Conservation (phyloP, 2,797 vertebrate genomes). For the Pangasius djambal region DNA sequence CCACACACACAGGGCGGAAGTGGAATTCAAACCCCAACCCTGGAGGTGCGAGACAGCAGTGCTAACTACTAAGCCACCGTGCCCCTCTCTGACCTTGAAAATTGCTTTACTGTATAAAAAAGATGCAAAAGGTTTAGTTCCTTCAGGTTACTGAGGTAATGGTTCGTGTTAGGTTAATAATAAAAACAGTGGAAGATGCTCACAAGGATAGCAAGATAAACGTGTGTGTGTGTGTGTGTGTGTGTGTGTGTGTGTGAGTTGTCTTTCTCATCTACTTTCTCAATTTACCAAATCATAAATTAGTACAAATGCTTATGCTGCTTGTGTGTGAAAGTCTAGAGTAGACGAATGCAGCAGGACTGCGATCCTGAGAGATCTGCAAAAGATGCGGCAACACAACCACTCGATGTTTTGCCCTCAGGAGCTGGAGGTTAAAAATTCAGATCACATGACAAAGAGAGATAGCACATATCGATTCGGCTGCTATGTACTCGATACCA, state of each 20-base stretch:
- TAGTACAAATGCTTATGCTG: neutral
- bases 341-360: neutral
- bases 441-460: neutral
- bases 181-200: neutral
- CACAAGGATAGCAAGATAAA: neutral
- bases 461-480: neutral
- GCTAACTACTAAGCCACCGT: too few species aligned
- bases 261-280: slow-evolving; percentile 54
- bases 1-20: too few species aligned
- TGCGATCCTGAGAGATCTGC: neutral
- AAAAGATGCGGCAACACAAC: neutral
- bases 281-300: slow-evolving; percentile 61
- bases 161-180: neutral
- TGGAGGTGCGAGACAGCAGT: too few species aligned
- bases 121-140: neutral
- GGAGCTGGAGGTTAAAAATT: neutral
- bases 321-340: neutral
- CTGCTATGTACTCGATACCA: neutral
- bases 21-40: too few species aligned
- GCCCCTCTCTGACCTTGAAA: neutral
- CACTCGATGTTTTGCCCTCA: neutral
- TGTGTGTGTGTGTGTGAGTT: neutral
- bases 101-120: neutral
- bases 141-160: neutral
- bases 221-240: neutral